Percentiles rank a stretch among this genome's conserved stretches.
Conservation (phyloP, 35 echinoderm and acorn worm genomes). For the Holothuria glaberrima region DNA sequence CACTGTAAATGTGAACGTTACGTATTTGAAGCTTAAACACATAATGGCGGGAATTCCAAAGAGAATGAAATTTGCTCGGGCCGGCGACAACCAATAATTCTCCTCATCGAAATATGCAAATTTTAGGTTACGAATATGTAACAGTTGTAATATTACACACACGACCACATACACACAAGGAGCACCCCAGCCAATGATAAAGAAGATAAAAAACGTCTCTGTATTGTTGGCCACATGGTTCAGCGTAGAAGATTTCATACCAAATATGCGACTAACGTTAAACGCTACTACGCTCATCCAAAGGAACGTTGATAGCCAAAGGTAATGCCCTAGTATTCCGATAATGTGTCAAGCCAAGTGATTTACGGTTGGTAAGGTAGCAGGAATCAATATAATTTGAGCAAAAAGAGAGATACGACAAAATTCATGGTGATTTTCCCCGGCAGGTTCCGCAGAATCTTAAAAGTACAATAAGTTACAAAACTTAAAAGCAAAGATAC, state of each 20-base stretch:
- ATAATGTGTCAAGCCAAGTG: conserved; percentile 31
- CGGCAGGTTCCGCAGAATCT: conserved; percentile 52
- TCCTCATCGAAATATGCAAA: neutral
- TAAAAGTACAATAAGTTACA: conserved; percentile 66
- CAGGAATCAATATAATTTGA: conserved; percentile 52
- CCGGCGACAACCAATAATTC: conserved; percentile 38
- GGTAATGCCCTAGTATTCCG: conserved; percentile 46
- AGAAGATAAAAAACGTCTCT: neutral
- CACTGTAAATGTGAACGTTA: conserved; percentile 1
- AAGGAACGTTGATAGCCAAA: conserved; percentile 64
- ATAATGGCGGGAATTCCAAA: too few species aligned
- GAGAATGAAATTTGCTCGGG: too few species aligned
- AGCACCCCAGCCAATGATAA: conserved; percentile 28
- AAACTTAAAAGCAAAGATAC: conserved; percentile 59
- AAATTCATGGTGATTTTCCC: conserved; percentile 64
- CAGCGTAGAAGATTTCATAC: neutral
- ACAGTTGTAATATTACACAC: neutral
- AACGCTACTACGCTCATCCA: conserved; percentile 72
- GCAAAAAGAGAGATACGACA: conserved; percentile 48
- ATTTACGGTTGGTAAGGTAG: neutral
- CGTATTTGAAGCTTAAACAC: conserved; percentile 23
- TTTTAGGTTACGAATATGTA: neutral
- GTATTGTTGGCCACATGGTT: neutral
- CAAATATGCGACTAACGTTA: conserved; percentile 73
- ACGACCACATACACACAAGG: conserved; percentile 7